Base-by-base conservation (phyloP, 92 coral and sea anemone genomes). In the Zoanthus sansibaricus region DNA sequence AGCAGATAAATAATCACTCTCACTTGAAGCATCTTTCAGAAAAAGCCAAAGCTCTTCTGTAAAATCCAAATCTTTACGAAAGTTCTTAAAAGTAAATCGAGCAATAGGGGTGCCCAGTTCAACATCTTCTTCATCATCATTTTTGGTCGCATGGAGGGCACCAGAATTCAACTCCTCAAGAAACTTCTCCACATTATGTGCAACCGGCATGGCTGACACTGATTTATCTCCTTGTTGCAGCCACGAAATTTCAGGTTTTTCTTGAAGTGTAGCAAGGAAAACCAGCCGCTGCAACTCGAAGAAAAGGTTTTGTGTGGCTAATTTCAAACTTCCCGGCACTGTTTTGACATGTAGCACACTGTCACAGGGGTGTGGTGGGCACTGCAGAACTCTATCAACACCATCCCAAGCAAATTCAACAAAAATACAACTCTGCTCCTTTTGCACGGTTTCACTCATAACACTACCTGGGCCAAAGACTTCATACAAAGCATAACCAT, bases 371-470 rank as follows among this genome's bases (percentile, higher is more conserved):
- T 92, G 93, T 13, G 99, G 99, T 37, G 98, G 99, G 9, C 94
- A 86, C 70, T 97, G 99, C 10, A 97, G 72, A 14, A 92, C 88
- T 12, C 91, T 76, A 9, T 84, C 82, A 4, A 95, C 93, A 45
- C 93, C 91, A 83, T 88, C 92, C 99, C 99, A 97, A 3, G 99
- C 94, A 87, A 97, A 92, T 90, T 97, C 99, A 6, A 97, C 91
- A 47, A 90, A 83, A n/a, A 94, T 96, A 18, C 83, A 75, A 54
- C 98, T 97, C 59, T 92, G 91, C 12, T 78, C 83, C 13, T 82
- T 66, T 21, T 92, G 97, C 75, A 90, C 71, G 5, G 49, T 79
- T 3, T 86, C 88, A 6, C 74, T 80, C 15, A 54, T 72, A 48
- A 86, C 46, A 52, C 86, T 89, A 11, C 89, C 56, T 3, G 95